phyloP scores from a whole-genome alignment of 2,888 invertebrate genomes.

The Diaphora mendica region DNA sequence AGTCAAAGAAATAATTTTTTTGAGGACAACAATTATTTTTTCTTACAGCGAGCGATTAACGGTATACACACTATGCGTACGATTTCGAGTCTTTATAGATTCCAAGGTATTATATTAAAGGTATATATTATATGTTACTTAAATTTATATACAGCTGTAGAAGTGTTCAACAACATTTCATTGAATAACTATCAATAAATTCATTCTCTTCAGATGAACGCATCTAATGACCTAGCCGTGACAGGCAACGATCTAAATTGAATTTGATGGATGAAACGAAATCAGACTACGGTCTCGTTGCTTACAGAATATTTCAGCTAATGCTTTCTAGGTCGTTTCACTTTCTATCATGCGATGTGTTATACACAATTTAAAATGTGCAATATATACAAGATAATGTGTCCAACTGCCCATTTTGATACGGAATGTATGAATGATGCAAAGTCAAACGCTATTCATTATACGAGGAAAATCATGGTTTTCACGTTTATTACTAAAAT shows the following conservation, averaged over 20 bases:
- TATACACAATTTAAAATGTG: neutral
- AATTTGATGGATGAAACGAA: constrained; percentile 60
- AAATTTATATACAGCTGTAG: neutral
- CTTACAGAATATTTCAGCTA: constrained; percentile 32
- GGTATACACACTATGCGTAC: neutral
- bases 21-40: neutral
- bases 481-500: neutral
- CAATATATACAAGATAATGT: neutral
- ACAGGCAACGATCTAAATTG: constrained; percentile 64
- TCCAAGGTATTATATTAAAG: neutral
- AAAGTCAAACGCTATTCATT: neutral
- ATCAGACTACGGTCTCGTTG: constrained; percentile 23
- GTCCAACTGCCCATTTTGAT: neutral
- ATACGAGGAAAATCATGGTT: neutral
- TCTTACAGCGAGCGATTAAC: neutral
- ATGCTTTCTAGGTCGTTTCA: neutral
- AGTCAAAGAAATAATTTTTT: neutral
- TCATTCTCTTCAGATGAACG: neutral
- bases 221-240: neutral
- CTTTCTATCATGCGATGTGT: neutral
- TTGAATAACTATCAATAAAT: neutral
- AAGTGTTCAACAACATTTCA: neutral
- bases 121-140: neutral
- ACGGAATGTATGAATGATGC: neutral
- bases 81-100: neutral